Evolutionary conservation across 2,888 invertebrate genomes (phyloP).

Genomic region (Notodonta dromedarius): DNA sequence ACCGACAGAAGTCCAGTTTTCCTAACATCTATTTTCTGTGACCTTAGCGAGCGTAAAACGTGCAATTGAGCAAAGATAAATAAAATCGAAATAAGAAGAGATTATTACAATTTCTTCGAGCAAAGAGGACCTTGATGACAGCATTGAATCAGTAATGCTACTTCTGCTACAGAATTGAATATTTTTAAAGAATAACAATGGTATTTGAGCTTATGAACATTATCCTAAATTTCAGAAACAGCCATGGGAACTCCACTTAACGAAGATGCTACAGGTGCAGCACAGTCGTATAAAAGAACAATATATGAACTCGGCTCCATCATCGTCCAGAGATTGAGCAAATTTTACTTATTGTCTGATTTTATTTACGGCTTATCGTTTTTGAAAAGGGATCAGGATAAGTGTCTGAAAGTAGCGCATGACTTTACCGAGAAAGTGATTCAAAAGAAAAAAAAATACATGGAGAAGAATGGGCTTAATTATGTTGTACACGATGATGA

Average conservation of each 20-base stretch:
- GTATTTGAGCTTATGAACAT: no score
- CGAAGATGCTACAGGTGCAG: conserved; percentile 59
- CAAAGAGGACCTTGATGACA: no score
- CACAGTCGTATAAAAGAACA: conserved; percentile 83
- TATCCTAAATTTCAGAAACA: conserved; percentile 76
- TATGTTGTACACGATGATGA: conserved; percentile 1
- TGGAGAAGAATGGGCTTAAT: conserved; percentile 15
- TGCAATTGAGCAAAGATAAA: no score
- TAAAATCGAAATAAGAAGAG: no score
- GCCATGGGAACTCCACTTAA: conserved; percentile 88
- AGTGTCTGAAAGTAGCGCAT: conserved; percentile 60
- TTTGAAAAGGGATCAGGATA: conserved; percentile 73
- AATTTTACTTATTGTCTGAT: conserved; percentile 84
- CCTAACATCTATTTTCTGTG: no score
- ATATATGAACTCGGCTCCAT: conserved; percentile 73
- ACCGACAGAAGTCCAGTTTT: no score
- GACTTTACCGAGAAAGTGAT: conserved; percentile 74
- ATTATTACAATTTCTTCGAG: no score
- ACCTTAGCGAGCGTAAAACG: no score
- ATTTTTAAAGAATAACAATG: no score
- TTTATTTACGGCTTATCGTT: conserved; percentile 79
- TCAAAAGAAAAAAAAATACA: conserved; percentile 42
- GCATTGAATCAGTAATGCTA: no score
- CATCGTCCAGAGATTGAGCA: conserved; percentile 63
- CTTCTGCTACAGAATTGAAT: no score